Base-by-base conservation (phyloP, 2,797 vertebrate species). In the Oophaga sylvatica region DNA sequence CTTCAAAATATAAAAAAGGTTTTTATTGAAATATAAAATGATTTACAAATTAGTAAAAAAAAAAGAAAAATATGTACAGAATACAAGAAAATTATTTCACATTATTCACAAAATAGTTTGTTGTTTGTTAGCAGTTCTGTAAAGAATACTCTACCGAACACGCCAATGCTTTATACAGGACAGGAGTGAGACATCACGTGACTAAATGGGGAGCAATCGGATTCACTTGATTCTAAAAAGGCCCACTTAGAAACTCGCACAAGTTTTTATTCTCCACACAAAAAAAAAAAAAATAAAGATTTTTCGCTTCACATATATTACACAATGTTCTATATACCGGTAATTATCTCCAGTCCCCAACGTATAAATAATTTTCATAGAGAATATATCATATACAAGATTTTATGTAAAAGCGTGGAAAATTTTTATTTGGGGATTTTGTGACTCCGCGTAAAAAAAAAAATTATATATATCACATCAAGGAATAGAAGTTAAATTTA, bases 1-100 rank as follows among this genome's bases (percentile, higher is more conserved):
- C 20, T 45, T 76, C 90, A 95, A 94, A 87, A 95, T 93, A 1
- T 94, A 95, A 87, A 87, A 29, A 95, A 93, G 92, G 94, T 93
- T 71, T 84, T 95, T 95, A 89, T 86, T 89, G 78, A 71, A 81
- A 89, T 89, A 89, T 83, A 89, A 86, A 86, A 86, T 53, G 83
- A 29, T 88, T 85, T 85, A 86, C 87, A 89, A 88, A 82, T 86
- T 86, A 70, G 80, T 89, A 82, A 29, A 85, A 88, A 82, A 88
- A 35, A 35, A 35, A 53, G 5, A 11, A 53, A 10, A 53, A 53
- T 53, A 85, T 41, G 26, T 80, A 71, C 22, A 70, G 65, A 45
- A 80, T 84, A 84, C 76, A 71, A 17, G 57, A n/a, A 83, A 63
- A 84, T 56, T 67, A 67, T 53, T 60, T 63, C 56, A 83, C 60